Evolutionary conservation across 1,140 invertebrate genomes (phyloP), one percentile per base, ranked within the genome.

Genomic region (Drosophila ironensis): DNA sequence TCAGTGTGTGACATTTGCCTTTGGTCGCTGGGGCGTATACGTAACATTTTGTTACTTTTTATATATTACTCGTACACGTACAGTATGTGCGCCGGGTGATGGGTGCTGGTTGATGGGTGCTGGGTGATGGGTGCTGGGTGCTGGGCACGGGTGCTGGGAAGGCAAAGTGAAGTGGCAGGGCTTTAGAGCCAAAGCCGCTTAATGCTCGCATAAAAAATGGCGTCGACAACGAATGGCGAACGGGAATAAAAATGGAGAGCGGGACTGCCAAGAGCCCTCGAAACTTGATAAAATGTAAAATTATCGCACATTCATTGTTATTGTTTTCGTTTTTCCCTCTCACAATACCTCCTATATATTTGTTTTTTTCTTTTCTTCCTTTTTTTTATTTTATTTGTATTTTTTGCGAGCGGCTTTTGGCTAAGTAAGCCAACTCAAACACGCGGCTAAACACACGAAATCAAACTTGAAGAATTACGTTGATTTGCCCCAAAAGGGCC

Each of bases 251-350:
- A 33, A 33, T 33, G 14, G 17, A 22, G 42, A 14, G 41, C 16
- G 41, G 14, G 5, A 25, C 16, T 8, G 17, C 6, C 8, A 48
- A 37, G 45, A 72, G 50, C 48, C 69, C 56, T 67, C 57, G 57
- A 71, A 86, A 80, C 81, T 87, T 86, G 80, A 86, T 86, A 86
- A 86, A 84, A 84, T 84, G 80, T 84, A 84, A 86, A 86, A 86
- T 86, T 86, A 86, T 86, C 81, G 81, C 75, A 87, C 81, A 87
- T 75, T 86, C 81, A 86, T 86, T 86, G 80, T 80, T 87, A 84
- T 84, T 86, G 78, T 84, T 84, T 75, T 78, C 37, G 52, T 57
- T 69, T 33, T 52, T 30, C 14, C 12, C 30, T 24, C 41, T n/a
- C 42, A 4, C 17, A 33, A 59, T 28, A 19, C 37, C n/a, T n/a